Evolutionary conservation across 2,888 invertebrate species (phyloP).

Genomic region (Pristionchus entomophagus): DNA sequence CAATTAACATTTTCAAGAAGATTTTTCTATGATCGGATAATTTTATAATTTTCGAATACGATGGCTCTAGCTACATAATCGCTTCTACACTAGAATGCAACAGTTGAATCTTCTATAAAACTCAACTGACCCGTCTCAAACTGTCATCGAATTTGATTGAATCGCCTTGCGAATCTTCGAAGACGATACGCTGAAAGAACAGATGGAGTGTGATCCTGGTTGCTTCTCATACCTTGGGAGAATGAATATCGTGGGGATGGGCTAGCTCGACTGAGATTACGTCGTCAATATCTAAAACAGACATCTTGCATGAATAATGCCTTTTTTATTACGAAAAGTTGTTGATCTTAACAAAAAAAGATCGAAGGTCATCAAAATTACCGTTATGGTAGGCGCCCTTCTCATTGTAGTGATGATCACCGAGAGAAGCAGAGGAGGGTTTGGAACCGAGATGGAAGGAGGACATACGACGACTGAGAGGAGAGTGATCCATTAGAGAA

Average conservation of each 20-base stretch:
- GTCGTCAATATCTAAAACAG: constrained; percentile 12
- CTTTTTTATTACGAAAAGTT: too few relatives aligned
- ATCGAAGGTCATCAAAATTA: too few relatives aligned
- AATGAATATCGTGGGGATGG: not conserved
- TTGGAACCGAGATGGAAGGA: constrained; percentile 23
- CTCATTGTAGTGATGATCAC: not conserved
- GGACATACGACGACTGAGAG: constrained; percentile 7
- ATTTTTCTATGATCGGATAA: too few relatives aligned
- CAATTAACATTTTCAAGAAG: too few relatives aligned
- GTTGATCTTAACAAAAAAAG: too few relatives aligned
- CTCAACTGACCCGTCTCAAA: not conserved
- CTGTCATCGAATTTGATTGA: constrained; percentile 33
- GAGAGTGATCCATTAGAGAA: too few relatives aligned
- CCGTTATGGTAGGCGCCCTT: constrained; percentile 33
- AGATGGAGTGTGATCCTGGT: too few relatives aligned
- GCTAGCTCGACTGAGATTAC: constrained; percentile 5
- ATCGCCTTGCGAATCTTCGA: constrained; percentile 44
- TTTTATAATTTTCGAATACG: too few relatives aligned
- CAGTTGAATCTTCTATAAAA: too few relatives aligned
- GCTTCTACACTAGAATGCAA: too few relatives aligned
- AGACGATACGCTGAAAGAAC: constrained; percentile 18
- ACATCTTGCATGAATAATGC: not conserved
- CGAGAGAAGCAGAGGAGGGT: constrained; percentile 38
- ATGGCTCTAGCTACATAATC: too few relatives aligned
- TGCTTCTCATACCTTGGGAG: not conserved